A percentile compares a stretch with the other conserved stretches of the same genome.
Evolutionary conservation across 2,113 vertebrate genomes (phyloP).

Genomic region (Scytalopus superciliaris): DNA sequence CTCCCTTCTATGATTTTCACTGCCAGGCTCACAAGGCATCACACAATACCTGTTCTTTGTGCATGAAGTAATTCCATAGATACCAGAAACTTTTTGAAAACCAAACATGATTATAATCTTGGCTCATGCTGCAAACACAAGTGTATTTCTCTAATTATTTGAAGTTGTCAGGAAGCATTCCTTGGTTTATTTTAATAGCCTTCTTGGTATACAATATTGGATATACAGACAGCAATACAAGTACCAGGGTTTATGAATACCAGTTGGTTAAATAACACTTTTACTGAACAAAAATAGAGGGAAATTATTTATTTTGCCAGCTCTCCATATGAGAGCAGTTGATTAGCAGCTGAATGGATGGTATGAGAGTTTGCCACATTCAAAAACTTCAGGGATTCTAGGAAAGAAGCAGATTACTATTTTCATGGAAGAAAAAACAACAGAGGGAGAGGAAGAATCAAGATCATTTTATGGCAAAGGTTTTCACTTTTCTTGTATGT

Average conservation of each 20-base stretch:
- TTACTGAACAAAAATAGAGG: background rate
- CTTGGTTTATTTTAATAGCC: background rate
- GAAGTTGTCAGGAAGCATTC: background rate
- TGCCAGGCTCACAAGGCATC: background rate
- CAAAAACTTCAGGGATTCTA: background rate
- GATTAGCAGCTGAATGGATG: background rate
- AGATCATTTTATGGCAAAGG: background rate
- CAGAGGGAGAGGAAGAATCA: background rate
- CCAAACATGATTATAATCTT: background rate
- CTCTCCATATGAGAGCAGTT: background rate
- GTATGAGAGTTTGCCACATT: background rate
- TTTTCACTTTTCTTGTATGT: background rate
- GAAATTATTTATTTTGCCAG: background rate
- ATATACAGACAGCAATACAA: background rate
- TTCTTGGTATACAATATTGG: background rate
- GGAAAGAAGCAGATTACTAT: background rate
- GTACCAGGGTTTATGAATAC: background rate
- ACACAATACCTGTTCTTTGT: background rate
- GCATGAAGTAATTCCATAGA: background rate
- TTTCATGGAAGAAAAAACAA: background rate
- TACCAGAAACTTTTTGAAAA: background rate
- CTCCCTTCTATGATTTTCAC: background rate
- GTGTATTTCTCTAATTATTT: background rate
- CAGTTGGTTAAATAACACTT: background rate
- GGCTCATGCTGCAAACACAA: background rate